Evolutionary conservation across 2,797 vertebrate genomes (phyloP).

Genomic region (Mormyrops attenuatus): DNA sequence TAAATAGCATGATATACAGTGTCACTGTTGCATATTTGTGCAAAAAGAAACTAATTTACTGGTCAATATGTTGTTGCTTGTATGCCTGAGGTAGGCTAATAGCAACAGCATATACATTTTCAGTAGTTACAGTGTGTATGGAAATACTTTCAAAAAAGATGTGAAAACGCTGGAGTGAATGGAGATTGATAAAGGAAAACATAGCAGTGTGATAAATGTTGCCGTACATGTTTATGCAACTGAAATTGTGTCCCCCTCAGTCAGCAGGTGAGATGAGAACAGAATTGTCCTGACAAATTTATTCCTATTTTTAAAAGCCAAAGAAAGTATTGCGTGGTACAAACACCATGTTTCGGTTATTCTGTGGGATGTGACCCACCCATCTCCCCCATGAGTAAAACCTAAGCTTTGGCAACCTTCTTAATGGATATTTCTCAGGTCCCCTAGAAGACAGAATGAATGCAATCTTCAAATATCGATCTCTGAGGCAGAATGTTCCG

Average conservation of each 20-base stretch:
- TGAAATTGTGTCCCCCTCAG: background rate
- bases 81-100: background rate
- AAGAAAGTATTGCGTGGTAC: background rate
- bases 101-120: background rate
- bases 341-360: background rate
- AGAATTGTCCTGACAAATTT: background rate
- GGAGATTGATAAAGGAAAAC: background rate
- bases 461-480: background rate
- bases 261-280: background rate
- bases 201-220: background rate
- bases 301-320: background rate
- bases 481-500: background rate
- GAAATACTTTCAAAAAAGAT: background rate
- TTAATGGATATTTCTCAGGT: background rate
- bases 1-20: background rate
- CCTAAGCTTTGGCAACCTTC: background rate
- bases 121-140: background rate
- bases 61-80: background rate
- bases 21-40: background rate
- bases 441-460: background rate
- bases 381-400: background rate
- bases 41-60: background rate
- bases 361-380: background rate
- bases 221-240: background rate
- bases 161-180: background rate